These are phyloP conservation scores for Poeciliopsis occidentalis DNA, from an alignment of 2,113 vertebrate species.

Conservation along the genomic window DNA sequence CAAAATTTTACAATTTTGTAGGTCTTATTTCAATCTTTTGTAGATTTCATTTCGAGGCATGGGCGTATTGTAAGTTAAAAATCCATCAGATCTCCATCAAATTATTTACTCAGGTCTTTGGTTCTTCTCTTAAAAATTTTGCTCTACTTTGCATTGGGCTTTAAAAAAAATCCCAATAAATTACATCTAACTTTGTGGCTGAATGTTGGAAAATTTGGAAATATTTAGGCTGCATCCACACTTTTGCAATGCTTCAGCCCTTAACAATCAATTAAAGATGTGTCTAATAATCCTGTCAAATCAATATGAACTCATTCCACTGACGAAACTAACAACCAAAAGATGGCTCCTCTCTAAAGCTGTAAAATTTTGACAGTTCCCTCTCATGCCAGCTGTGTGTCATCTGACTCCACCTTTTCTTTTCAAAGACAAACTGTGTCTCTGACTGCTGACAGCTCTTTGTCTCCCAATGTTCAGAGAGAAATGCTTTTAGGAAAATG, in stretches of 20 bases:
- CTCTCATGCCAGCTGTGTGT: conserved; percentile 21
- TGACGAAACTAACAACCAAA: neutral
- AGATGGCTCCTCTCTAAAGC: neutral
- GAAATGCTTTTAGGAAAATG: conserved; percentile 73
- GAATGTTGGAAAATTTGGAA: neutral
- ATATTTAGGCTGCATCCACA: neutral
- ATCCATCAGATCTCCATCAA: too few relatives aligned
- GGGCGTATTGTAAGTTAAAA: neutral
- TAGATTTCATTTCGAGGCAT: too few relatives aligned
- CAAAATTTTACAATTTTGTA: too few relatives aligned
- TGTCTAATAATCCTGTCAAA: too few relatives aligned
- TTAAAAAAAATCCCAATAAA: neutral
- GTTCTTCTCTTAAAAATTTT: neutral
- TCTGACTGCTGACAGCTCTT: conserved; percentile 49
- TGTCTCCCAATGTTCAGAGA: conserved; percentile 59
- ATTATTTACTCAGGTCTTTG: neutral
- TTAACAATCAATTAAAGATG: neutral
- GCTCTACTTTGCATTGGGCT: neutral
- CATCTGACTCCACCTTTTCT: conserved; percentile 40
- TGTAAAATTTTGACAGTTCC: conserved; percentile 13
- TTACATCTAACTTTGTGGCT: neutral
- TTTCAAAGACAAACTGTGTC: conserved; percentile 56
- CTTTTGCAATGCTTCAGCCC: neutral
- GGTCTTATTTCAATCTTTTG: too few relatives aligned
- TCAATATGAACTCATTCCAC: neutral